phyloP scores from a whole-genome alignment of 2,113 vertebrate genomes.

The Megaceryle maxima region DNA sequence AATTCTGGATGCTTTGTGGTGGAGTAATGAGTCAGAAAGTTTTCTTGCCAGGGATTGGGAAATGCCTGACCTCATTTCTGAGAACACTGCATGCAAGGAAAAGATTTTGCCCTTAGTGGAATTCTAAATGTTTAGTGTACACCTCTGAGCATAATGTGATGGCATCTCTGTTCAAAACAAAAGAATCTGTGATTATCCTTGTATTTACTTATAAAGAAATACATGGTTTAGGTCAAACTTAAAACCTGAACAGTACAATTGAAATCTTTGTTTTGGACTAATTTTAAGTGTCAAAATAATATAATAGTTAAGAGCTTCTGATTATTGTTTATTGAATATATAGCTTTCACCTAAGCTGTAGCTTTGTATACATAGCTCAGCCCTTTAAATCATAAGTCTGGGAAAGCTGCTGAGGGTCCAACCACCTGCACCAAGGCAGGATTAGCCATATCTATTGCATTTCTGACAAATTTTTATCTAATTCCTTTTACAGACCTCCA shows the following conservation, averaged over 20 bases:
- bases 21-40: conserved; percentile 59
- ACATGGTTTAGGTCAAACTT: not conserved
- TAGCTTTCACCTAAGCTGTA: not conserved
- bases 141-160: not conserved
- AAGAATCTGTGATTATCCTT: not conserved
- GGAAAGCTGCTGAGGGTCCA: not conserved
- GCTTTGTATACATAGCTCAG: not conserved
- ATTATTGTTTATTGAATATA: not conserved
- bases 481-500: not conserved
- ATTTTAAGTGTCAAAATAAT: not conserved
- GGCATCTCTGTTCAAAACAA: not conserved
- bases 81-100: conserved; percentile 11
- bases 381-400: not conserved
- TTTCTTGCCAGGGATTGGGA: conserved; percentile 27
- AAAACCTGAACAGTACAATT: not conserved
- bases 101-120: conserved; percentile 48
- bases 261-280: not conserved
- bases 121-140: conserved; percentile 45
- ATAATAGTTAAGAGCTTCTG: not conserved
- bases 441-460: not conserved
- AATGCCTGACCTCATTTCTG: conserved; percentile 57
- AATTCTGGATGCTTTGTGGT: conserved; percentile 44
- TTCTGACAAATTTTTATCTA: not conserved
- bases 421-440: not conserved
- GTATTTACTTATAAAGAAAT: not conserved